phyloP scores from a whole-genome alignment of 2,797 vertebrate genomes.

The Hemitrygon akajei region DNA sequence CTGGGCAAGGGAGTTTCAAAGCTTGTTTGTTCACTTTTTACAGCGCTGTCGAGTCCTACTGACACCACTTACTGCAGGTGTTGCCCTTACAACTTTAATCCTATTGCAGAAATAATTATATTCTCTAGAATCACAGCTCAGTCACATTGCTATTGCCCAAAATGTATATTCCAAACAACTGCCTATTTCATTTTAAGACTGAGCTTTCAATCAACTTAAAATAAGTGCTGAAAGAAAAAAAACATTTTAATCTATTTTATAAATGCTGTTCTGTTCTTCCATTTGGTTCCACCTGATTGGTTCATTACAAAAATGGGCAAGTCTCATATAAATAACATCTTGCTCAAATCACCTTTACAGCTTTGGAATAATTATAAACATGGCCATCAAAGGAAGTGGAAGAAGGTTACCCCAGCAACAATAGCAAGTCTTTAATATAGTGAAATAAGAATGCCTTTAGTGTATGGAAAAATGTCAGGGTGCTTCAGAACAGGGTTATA shows the following conservation, averaged over 20 bases:
- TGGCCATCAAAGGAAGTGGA: not conserved
- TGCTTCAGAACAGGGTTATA: too few relatives aligned
- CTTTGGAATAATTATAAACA: not conserved
- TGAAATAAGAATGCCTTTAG: too few relatives aligned
- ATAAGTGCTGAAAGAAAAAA: not conserved
- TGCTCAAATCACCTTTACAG: not conserved
- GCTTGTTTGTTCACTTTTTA: constrained; percentile 31
- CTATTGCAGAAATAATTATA: constrained; percentile 7
- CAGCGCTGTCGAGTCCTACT: not conserved
- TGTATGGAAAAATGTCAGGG: too few relatives aligned
- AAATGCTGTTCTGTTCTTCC: not conserved
- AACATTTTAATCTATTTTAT: not conserved
- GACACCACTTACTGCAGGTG: not conserved
- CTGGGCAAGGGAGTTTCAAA: not conserved
- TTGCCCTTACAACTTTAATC: not conserved
- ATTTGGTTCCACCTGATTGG: not conserved
- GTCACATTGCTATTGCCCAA: not conserved
- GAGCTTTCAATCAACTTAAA: not conserved
- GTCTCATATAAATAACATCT: not conserved
- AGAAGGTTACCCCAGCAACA: not conserved
- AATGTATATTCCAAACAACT: not conserved
- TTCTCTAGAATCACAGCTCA: not conserved
- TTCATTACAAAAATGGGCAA: not conserved
- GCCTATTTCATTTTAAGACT: not conserved
- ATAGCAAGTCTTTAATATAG: too few relatives aligned